Evolutionary conservation across 2,113 vertebrate species (phyloP), one percentile per base, ranked within the genome.

Genomic region (Mus spicilegus): DNA sequence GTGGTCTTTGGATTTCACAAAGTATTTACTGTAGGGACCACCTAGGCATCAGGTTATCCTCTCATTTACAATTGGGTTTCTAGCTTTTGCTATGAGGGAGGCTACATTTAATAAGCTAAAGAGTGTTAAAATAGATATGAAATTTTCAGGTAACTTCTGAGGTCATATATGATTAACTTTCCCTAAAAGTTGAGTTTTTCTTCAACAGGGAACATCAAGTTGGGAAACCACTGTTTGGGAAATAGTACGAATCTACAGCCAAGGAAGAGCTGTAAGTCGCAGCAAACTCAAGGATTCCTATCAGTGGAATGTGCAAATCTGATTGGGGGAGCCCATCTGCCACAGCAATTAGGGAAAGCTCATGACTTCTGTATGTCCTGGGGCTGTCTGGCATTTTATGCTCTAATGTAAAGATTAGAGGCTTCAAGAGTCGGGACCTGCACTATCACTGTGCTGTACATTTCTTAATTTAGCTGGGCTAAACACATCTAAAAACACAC

Each of bases 401-500:
- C 30, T 86, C 1, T 20, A 90, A 87, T 77, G 76, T 56, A 95
- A 94, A 95, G 85, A 96, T 73, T 73, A 90, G 61, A 90, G 30
- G 54, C 22, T 81, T 96, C 28, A 82, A 92, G 90, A 95, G 67
- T 30, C 39, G 91, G 54, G 78, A 73, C 91, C 39, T 76, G 51
- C 58, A 20, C 56, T 86, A 94, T 93, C 46, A 89, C 28, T 93
- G 72, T 56, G 39, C 42, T 75, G 20, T 63, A 33, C 51, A 75
- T n/a, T 87, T 90, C 78, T 92, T 78, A 73, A 90, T 95, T 96
- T 96, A 92, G 67, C 56, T 85, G 80, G 36, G 26, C 92, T 95
- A 90, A 95, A 95, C 67, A 92, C 80, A 95, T 75, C 81, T 11
- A 97, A 87, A 93, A 96, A 92, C 28, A 69, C 10, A 92, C 54